Base-by-base conservation (phyloP, 2,113 vertebrate genomes). In the Garra rufa region DNA sequence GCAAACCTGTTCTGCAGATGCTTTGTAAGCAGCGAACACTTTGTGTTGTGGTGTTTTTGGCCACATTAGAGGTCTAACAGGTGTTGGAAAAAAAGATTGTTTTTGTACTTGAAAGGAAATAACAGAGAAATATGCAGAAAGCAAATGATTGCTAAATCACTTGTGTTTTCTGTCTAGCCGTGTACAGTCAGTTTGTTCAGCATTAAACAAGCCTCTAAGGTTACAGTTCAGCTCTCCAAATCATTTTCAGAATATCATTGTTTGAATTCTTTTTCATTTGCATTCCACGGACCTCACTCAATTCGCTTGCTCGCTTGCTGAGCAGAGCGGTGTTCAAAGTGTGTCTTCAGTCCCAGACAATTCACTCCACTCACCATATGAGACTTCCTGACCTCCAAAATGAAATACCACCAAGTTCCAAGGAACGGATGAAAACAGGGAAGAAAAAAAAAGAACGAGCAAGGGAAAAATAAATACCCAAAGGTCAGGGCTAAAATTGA, bases 141-240 rank as follows among this genome's bases (percentile, higher is more conserved):
- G 88, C 91, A 93, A 94, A 92, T 87, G 89, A 93, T 90, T 91
- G 88, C 91, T 93, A 94, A 92, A 93, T 91, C 89, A 91, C 87
- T 93, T 91, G 92, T 91, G 92, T 65, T 86, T 91, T 88, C 86
- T 89, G 91, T 93, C 89, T 93, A 92, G 34, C 90, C 92, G 93
- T 94, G 93, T 86, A 89, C 85, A 83, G 81, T 30, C 92, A 88
- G 90, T 88, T 90, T 89, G 85, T 83, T 84, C 91, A 91, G 92
- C 91, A 91, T 93, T 92, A 91, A 92, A 46, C 90, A 17, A 85
- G 87, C 86, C 88, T 90, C 85, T 96, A 89, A 84, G 63, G 87
- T 95, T 94, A 91, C 93, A 93, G 92, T 88, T 92, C 92, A 55
- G 76, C 34, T 61, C 34, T 78, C 15, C 57, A 24, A 44, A 63